phyloP scores from a whole-genome alignment of 2,113 vertebrate species.

The Dendropsophus ebraccatus region DNA sequence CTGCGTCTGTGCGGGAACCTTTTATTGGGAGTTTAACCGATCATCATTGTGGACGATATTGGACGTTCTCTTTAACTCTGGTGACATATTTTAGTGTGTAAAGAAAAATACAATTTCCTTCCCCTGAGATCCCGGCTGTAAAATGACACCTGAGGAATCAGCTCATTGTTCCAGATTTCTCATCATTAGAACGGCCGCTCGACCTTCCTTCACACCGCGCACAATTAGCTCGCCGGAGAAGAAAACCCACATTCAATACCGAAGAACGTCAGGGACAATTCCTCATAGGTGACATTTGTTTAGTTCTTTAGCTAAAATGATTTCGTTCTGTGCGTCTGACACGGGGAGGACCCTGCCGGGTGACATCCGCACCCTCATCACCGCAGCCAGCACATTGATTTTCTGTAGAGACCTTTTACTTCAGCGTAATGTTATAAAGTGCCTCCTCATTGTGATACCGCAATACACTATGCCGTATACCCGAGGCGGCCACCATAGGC shows the following conservation, averaged over 20 bases:
- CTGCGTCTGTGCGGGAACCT: no score
- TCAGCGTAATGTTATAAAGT: not conserved
- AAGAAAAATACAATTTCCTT: not conserved
- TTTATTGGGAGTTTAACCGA: no score
- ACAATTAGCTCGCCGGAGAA: not conserved
- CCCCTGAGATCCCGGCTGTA: not conserved
- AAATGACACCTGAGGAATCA: not conserved
- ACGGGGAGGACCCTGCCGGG: not conserved
- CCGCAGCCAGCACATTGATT: slow-evolving; percentile 16
- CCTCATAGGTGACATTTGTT: slow-evolving; percentile 1
- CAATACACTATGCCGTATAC: not conserved
- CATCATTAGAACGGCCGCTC: not conserved
- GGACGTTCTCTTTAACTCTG: no score
- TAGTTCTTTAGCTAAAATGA: slow-evolving; percentile 28
- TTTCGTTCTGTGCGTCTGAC: slow-evolving; percentile 28
- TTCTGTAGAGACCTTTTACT: slow-evolving; percentile 2
- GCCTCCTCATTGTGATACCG: not conserved
- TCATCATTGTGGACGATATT: no score
- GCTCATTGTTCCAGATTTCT: not conserved
- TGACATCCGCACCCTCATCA: not conserved
- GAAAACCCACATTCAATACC: not conserved
- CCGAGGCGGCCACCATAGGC: not conserved
- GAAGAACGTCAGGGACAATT: slow-evolving; percentile 1
- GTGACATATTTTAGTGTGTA: no score
- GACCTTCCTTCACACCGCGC: not conserved